Evolutionary conservation across 2,888 invertebrate species (phyloP).

Genomic region (Sphaeridia pumilis): DNA sequence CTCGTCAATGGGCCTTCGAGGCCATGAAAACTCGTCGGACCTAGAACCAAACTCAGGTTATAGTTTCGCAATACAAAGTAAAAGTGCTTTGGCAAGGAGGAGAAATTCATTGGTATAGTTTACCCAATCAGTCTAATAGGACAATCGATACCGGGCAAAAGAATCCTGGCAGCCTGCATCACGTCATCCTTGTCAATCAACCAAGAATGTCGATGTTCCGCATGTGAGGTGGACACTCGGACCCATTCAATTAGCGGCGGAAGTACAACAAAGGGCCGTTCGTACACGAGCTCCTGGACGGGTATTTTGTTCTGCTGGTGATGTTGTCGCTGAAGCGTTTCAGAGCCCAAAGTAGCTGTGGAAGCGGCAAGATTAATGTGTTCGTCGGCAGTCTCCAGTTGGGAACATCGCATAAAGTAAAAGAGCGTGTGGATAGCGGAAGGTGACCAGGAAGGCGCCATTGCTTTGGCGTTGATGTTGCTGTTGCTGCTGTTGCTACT

Average conservation of each 20-base stretch:
- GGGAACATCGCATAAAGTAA: slow-evolving; percentile 77
- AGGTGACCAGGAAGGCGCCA: slow-evolving; percentile 40
- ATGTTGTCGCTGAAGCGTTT: slow-evolving; percentile 18
- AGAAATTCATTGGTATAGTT: not conserved
- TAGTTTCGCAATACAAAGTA: no score
- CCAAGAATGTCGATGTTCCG: slow-evolving; percentile 63
- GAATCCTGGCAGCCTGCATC: slow-evolving; percentile 70
- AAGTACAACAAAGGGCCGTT: slow-evolving; percentile 73
- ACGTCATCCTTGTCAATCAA: slow-evolving; percentile 75
- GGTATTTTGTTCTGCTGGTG: slow-evolving; percentile 39
- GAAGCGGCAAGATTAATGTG: slow-evolving; percentile 24
- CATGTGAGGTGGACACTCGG: slow-evolving; percentile 68
- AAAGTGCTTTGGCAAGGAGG: no score
- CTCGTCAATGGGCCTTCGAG: slow-evolving; percentile 38
- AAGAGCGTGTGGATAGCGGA: slow-evolving; percentile 68
- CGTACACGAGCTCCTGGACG: slow-evolving; percentile 66
- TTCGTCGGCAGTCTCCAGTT: slow-evolving; percentile 39
- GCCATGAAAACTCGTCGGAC: slow-evolving; percentile 38
- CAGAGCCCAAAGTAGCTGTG: slow-evolving; percentile 26
- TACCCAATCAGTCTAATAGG: slow-evolving; percentile 63
- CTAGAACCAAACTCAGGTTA: no score
- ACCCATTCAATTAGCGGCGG: slow-evolving; percentile 88
- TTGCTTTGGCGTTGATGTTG: no score
- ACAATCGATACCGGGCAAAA: slow-evolving; percentile 80
- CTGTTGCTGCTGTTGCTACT: slow-evolving; percentile 9